Conservation (phyloP, 2,888 invertebrate genomes). For the Caenorhabditis sp. region DNA sequence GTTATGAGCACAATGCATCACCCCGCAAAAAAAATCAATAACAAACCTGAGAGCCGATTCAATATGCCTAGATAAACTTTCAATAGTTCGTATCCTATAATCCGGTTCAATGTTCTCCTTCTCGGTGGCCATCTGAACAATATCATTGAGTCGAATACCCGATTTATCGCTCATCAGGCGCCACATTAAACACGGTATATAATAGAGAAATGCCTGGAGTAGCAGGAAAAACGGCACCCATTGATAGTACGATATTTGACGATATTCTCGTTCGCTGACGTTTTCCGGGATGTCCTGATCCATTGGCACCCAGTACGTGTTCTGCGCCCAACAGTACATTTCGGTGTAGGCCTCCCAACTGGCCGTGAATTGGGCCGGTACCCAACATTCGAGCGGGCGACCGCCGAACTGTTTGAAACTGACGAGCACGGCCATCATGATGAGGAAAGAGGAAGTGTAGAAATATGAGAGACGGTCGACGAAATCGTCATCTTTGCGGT, state of each 20-base stretch:
- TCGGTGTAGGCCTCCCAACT: constrained; percentile 75
- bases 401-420: constrained; percentile 71
- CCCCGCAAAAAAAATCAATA: constrained; percentile 8
- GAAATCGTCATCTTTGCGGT: constrained; percentile 70
- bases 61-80: constrained; percentile 68
- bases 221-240: constrained; percentile 64
- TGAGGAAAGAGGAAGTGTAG: constrained; percentile 70
- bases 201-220: constrained; percentile 72
- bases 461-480: constrained; percentile 70
- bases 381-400: constrained; percentile 71
- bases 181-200: constrained; percentile 74
- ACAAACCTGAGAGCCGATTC: constrained; percentile 69
- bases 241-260: constrained; percentile 70
- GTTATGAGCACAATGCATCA: too few species aligned
- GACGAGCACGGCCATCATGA: constrained; percentile 71
- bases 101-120: constrained; percentile 71
- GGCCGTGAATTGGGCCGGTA: constrained; percentile 74
- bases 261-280: constrained; percentile 71
- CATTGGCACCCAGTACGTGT: constrained; percentile 73
- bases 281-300: constrained; percentile 70
- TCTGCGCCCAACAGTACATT: constrained; percentile 75
- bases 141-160: constrained; percentile 71
- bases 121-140: constrained; percentile 70
- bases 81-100: constrained; percentile 69
- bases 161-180: constrained; percentile 73